A percentile compares a stretch with the other conserved stretches of the same genome.
Conservation (phyloP, 2,888 invertebrate genomes). For the Aplocera efformata region DNA sequence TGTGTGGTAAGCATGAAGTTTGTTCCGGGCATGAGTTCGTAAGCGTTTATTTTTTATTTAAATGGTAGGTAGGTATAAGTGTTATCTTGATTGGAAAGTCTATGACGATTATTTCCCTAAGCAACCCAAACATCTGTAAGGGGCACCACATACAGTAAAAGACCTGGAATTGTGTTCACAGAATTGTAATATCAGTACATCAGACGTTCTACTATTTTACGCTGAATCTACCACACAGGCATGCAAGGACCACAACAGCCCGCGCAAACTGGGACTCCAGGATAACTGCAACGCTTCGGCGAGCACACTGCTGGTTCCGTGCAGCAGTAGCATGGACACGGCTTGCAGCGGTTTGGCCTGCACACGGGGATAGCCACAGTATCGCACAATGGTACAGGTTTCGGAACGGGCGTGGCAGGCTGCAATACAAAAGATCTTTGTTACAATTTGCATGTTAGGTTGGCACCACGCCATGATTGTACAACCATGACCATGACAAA, state of each 20-base stretch:
- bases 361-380: slow-evolving; percentile 75
- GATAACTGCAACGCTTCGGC: slow-evolving; percentile 67
- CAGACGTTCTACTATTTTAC: background rate
- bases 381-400: slow-evolving; percentile 44
- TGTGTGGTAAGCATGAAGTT: too few species aligned
- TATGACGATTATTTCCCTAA: too few species aligned
- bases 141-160: too few species aligned
- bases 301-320: slow-evolving; percentile 58
- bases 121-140: too few species aligned
- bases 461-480: slow-evolving; percentile 10
- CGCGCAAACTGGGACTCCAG: slow-evolving; percentile 62
- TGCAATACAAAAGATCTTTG: slow-evolving; percentile 25
- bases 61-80: too few species aligned
- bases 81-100: too few species aligned
- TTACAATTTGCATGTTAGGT: slow-evolving; percentile 7
- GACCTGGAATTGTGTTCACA: background rate
- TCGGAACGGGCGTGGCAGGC: slow-evolving; percentile 47
- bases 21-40: too few species aligned
- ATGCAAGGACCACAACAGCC: slow-evolving; percentile 65
- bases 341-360: slow-evolving; percentile 75
- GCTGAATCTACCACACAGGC: slow-evolving; percentile 59
- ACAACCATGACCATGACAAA: slow-evolving; percentile 16
- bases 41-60: too few species aligned
- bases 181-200: background rate
- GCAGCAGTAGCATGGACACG: slow-evolving; percentile 79